Conservation (phyloP, 2,888 invertebrate genomes). For the Sphecodes monilicornis region DNA sequence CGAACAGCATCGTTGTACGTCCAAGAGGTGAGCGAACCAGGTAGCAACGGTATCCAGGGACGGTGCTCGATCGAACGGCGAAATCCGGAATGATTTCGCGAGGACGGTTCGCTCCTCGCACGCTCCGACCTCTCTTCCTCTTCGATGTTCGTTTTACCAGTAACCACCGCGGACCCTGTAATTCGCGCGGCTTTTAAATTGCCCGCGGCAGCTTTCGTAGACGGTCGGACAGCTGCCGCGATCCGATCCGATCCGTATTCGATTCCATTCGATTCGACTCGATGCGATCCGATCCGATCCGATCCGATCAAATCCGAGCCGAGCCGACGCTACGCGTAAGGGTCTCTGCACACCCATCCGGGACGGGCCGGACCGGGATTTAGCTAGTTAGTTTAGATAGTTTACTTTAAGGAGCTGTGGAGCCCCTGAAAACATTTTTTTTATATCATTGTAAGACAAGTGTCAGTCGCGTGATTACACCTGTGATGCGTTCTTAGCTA, state of each 20-base stretch:
- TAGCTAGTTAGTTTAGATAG: too few relatives aligned
- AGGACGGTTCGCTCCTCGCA: constrained; percentile 39
- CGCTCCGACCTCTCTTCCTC: neutral
- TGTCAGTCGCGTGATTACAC: too few relatives aligned
- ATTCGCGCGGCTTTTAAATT: constrained; percentile 76
- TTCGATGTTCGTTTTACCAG: constrained; percentile 50
- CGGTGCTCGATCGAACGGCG: constrained; percentile 48
- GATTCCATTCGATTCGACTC: neutral
- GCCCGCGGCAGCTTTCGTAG: constrained; percentile 63
- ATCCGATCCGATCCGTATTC: constrained; percentile 69
- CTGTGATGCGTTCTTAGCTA: too few relatives aligned
- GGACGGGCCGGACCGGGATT: too few relatives aligned
- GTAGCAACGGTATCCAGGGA: neutral
- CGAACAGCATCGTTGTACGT: too few relatives aligned
- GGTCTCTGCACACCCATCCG: too few relatives aligned
- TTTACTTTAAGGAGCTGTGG: too few relatives aligned
- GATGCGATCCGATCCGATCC: neutral
- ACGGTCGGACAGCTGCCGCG: constrained; percentile 75
- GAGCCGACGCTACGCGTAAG: neutral
- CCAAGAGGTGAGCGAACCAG: neutral
- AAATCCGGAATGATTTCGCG: constrained; percentile 68
- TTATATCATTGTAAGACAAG: too few relatives aligned
- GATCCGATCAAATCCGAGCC: neutral
- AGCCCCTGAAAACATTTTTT: too few relatives aligned
- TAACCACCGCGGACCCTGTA: constrained; percentile 75